phyloP scores from a whole-genome alignment of 2,797 vertebrate genomes.

The Mormyrus proboscirostris region DNA sequence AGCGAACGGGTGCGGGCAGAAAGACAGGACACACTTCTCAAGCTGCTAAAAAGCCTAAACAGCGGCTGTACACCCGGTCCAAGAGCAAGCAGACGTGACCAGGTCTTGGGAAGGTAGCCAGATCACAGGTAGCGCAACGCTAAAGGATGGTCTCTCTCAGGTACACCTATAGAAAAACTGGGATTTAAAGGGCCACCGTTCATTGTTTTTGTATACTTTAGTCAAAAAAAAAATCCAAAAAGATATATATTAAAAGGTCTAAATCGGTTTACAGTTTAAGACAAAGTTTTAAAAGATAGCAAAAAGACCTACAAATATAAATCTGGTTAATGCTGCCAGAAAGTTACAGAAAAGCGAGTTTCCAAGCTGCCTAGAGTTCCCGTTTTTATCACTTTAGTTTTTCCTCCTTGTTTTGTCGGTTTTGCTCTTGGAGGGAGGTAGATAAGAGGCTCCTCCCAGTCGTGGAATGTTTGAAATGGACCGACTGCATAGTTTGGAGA shows the following conservation, averaged over 20 bases:
- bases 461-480: constrained; percentile 56
- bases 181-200: constrained; percentile 26
- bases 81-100: constrained; percentile 1
- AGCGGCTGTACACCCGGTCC: constrained; percentile 23
- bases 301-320: constrained; percentile 32
- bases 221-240: constrained; percentile 29
- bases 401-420: constrained; percentile 23
- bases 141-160: constrained; percentile 42
- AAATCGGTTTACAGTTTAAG: constrained; percentile 46
- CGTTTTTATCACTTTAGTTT: constrained; percentile 14
- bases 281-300: constrained; percentile 28
- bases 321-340: constrained; percentile 40
- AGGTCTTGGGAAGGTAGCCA: constrained; percentile 1
- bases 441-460: constrained; percentile 42
- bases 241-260: constrained; percentile 49
- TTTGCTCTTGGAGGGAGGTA: constrained; percentile 40
- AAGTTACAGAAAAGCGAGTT: constrained; percentile 45
- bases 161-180: constrained; percentile 36
- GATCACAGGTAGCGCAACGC: constrained; percentile 11
- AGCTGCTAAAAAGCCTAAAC: constrained; percentile 47
- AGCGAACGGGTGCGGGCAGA: constrained; percentile 38
- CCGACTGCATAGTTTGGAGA: constrained; percentile 51
- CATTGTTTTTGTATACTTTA: constrained; percentile 23
- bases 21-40: constrained; percentile 43
- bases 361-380: constrained; percentile 54